phyloP scores from a whole-genome alignment of 2,113 vertebrate genomes.

The Pachycephala philippinensis region DNA sequence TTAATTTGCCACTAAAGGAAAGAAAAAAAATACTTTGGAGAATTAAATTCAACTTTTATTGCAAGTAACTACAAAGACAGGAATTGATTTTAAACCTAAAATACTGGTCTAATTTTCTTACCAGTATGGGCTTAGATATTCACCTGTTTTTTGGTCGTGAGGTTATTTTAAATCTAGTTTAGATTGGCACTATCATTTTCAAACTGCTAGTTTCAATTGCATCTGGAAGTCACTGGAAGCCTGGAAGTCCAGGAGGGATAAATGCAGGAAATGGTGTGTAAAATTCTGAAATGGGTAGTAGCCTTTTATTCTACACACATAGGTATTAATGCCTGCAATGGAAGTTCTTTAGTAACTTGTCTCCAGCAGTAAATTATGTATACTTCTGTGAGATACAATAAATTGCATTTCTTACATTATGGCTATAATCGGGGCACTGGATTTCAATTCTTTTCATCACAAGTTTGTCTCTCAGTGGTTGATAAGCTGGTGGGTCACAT shows the following conservation, averaged over 20 bases:
- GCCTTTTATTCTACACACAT: slow-evolving; percentile 2
- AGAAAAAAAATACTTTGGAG: background rate
- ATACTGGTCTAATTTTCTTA: background rate
- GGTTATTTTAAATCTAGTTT: background rate
- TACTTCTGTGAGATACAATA: background rate
- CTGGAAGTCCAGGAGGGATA: slow-evolving; percentile 9
- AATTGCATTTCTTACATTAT: background rate
- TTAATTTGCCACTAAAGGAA: background rate
- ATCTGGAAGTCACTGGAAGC: background rate
- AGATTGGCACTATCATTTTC: background rate
- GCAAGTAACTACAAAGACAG: background rate
- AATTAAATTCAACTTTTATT: background rate
- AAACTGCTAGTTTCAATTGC: slow-evolving; percentile 31
- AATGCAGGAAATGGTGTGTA: slow-evolving; percentile 35
- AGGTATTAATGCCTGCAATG: background rate
- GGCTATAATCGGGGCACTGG: background rate
- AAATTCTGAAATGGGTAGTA: slow-evolving; percentile 20
- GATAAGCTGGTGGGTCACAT: background rate
- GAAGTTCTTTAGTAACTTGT: background rate
- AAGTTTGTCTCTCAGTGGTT: background rate
- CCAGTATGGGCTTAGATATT: background rate
- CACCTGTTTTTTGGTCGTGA: background rate
- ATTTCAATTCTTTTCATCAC: background rate
- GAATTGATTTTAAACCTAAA: background rate
- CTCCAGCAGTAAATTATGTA: background rate